Percentiles rank a stretch among this genome's conserved stretches.
Conservation (phyloP, 2,888 invertebrate species). For the Meloe dianella region DNA sequence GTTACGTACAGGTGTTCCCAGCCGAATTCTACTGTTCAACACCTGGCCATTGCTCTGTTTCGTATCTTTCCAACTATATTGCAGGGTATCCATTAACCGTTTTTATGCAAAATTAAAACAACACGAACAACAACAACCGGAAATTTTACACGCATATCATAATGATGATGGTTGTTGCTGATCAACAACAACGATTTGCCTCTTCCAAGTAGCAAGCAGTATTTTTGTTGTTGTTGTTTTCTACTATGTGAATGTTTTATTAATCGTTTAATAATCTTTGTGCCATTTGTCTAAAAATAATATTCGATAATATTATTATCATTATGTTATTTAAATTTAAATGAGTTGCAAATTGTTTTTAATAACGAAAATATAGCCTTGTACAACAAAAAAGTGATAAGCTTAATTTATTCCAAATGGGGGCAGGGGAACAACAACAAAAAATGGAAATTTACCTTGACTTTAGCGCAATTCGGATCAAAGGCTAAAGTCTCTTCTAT, state of each 20-base stretch:
- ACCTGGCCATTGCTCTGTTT: conserved; percentile 7
- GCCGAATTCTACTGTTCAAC: not conserved
- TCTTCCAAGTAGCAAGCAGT: not conserved
- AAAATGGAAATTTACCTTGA: not conserved
- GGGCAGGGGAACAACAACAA: too few species aligned
- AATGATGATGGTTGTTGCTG: not conserved
- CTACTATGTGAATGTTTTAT: not conserved
- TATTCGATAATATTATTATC: not conserved
- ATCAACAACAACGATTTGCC: not conserved
- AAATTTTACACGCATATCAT: not conserved
- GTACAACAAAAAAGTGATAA: not conserved
- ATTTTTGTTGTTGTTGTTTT: not conserved
- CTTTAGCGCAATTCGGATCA: not conserved
- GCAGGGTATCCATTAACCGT: not conserved
- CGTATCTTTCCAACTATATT: not conserved
- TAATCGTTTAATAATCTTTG: not conserved
- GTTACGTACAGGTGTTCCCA: conserved; percentile 4
- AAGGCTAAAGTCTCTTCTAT: not conserved
- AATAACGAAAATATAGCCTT: too few species aligned
- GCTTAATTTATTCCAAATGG: not conserved
- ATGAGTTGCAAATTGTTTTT: too few species aligned
- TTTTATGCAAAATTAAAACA: not conserved
- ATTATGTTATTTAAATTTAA: too few species aligned
- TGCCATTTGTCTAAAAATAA: not conserved
- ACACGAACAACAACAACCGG: not conserved